Conservation (phyloP, 2,113 vertebrate species). For the Limnothrissa miodon region DNA sequence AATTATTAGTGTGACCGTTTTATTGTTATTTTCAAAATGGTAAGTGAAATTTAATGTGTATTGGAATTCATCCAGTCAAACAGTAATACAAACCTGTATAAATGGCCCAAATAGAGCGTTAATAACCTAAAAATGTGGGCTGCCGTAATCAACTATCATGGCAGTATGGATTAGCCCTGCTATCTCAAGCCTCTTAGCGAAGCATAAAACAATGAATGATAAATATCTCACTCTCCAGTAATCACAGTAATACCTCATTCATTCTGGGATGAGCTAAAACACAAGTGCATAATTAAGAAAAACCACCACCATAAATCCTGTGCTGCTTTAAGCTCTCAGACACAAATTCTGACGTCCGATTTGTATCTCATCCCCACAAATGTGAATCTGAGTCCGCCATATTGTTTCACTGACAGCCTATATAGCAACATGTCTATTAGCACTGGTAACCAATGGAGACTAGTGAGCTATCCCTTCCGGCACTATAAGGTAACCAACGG, state of each 20-base stretch:
- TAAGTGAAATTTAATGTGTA: neutral
- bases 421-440: constrained; percentile 11
- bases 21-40: neutral
- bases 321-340: constrained; percentile 24
- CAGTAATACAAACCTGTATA: neutral
- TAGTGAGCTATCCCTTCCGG: neutral
- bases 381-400: constrained; percentile 6
- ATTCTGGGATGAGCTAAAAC: neutral
- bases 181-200: neutral
- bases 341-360: constrained; percentile 30
- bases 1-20: neutral
- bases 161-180: neutral
- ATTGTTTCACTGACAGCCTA: constrained; percentile 19
- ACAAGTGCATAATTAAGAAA: constrained; percentile 11
- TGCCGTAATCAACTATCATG: neutral
- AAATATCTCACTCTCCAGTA: neutral
- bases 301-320: neutral
- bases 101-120: neutral
- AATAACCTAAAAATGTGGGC: neutral
- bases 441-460: neutral
- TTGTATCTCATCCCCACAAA: constrained; percentile 23
- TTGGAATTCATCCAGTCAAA: too few species aligned
- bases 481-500: neutral
- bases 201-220: neutral
- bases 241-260: neutral